A percentile compares a stretch with the other conserved stretches of the same genome.
Conservation (phyloP, 2,888 invertebrate species). For the Kuschelorhynchus macadamiae region DNA sequence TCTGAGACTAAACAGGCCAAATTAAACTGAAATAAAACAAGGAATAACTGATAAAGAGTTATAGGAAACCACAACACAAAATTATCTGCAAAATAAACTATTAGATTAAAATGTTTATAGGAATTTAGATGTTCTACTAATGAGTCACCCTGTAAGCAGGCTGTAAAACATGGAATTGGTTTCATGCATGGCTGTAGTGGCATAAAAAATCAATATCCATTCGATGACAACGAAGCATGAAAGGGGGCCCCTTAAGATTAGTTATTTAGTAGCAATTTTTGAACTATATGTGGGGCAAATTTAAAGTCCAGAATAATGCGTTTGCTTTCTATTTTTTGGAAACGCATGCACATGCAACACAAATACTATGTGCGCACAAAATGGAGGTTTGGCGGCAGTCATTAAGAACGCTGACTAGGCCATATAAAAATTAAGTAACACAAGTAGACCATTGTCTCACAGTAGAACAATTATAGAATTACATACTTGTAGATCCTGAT, state of each 20-base stretch:
- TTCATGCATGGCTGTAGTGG: constrained; percentile 1
- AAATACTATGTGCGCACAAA: constrained; percentile 64
- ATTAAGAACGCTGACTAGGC: constrained; percentile 49
- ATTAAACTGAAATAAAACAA: no score
- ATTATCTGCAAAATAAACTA: no score
- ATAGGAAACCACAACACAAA: no score
- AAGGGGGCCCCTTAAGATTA: not conserved
- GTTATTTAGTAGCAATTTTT: not conserved
- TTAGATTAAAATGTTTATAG: not conserved
- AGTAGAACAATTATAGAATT: not conserved
- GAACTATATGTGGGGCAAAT: not conserved
- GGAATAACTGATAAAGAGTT: no score
- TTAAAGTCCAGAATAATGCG: constrained; percentile 40
- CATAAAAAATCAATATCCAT: constrained; percentile 35
- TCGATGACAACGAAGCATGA: not conserved
- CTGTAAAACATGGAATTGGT: constrained; percentile 21
- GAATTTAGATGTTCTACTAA: no score
- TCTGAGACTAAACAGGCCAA: no score
- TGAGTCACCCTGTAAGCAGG: constrained; percentile 24
- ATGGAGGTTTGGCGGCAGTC: constrained; percentile 65
- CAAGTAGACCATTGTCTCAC: not conserved
- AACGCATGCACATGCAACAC: constrained; percentile 65
- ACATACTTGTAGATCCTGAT: no score
- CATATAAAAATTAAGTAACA: not conserved
- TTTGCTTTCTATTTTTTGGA: constrained; percentile 54